A percentile compares a stretch with the other conserved stretches of the same genome.
These are phyloP conservation scores for Pogonocichla stellata DNA, from an alignment of 2,113 vertebrate species.

Conservation along the genomic window DNA sequence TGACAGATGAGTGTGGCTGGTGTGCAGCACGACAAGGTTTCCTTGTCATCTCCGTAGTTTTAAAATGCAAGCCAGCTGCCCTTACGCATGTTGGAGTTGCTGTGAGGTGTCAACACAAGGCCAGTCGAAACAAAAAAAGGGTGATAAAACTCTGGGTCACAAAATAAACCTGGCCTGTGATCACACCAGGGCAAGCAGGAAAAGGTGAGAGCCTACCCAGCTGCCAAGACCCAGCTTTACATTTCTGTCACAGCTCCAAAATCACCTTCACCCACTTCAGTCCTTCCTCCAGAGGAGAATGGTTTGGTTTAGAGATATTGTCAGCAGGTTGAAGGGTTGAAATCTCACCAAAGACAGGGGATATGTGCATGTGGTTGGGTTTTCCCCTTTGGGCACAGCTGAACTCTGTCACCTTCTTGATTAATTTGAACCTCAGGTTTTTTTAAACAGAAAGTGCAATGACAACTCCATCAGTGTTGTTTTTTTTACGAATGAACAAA, in stretches of 20 bases:
- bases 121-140: neutral
- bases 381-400: neutral
- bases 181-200: neutral
- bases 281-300: neutral
- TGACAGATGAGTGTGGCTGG: neutral
- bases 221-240: neutral
- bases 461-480: neutral
- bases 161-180: neutral
- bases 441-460: neutral
- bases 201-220: neutral
- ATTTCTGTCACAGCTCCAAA: neutral
- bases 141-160: neutral
- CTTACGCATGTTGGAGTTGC: fast-evolving
- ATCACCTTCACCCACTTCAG: neutral
- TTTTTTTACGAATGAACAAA: neutral
- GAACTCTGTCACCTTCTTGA: neutral
- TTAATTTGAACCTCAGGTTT: neutral
- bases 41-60: neutral
- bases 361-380: neutral
- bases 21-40: fast-evolving
- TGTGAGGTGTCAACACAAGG: neutral
- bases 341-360: neutral
- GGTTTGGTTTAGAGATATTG: neutral
- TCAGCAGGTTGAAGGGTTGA: neutral
- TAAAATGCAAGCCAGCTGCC: neutral